phyloP scores from a whole-genome alignment of 2,797 vertebrate genomes.

The Leptatherina wallacei region DNA sequence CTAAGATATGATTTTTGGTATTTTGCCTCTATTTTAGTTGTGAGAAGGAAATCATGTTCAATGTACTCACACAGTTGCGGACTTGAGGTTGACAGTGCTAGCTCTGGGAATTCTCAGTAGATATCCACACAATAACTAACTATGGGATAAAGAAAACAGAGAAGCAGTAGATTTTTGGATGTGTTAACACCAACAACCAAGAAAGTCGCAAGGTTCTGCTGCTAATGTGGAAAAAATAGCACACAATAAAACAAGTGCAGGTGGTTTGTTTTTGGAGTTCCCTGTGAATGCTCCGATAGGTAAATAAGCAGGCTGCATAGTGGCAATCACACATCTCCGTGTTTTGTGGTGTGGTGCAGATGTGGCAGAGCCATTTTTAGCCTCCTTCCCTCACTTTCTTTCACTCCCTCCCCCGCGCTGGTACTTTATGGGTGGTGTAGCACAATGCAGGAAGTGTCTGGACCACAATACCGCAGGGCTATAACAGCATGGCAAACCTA shows the following conservation, averaged over 20 bases:
- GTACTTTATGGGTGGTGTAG: conserved; percentile 73
- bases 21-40: conserved; percentile 76
- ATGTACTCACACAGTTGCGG: conserved; percentile 40
- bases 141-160: conserved; percentile 37
- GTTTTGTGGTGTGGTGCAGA: conserved; percentile 68
- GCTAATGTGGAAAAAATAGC: conserved; percentile 2
- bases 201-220: conserved; percentile 25
- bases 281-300: conserved; percentile 16
- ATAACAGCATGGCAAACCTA: conserved; percentile 74
- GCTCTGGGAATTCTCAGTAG: conserved; percentile 39
- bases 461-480: conserved; percentile 71
- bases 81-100: conserved; percentile 38
- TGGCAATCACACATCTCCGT: conserved; percentile 62
- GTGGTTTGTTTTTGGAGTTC: conserved; percentile 31
- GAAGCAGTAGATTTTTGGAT: conserved; percentile 37
- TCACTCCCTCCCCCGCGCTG: conserved; percentile 56
- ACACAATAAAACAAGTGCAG: conserved; percentile 34
- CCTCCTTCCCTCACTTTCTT: conserved; percentile 61
- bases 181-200: conserved; percentile 10
- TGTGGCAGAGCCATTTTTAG: conserved; percentile 79
- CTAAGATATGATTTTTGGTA: conserved; percentile 79
- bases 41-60: conserved; percentile 55
- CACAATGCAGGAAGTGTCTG: conserved; percentile 81
- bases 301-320: conserved; percentile 34
- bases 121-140: conserved; percentile 15